A percentile compares a stretch with the other conserved stretches of the same genome.
Conservation (phyloP, 2,888 invertebrate genomes). For the Tuberolachnus salignus region DNA sequence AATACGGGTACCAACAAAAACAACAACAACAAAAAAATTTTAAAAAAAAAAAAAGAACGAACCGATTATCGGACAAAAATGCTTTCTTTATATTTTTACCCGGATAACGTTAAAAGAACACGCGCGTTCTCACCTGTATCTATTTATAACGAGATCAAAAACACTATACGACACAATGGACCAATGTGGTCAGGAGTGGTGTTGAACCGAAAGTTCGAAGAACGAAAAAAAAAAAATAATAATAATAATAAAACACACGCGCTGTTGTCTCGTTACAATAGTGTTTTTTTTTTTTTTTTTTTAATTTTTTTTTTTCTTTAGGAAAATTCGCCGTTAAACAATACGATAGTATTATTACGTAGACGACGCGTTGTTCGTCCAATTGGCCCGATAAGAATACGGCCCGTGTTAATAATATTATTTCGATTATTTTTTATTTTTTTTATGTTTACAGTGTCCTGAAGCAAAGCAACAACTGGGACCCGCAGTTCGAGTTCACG, state of each 20-base stretch:
- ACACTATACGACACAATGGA: neutral
- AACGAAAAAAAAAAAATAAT: neutral
- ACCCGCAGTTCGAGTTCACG: slow-evolving; percentile 82
- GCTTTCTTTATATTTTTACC: no score
- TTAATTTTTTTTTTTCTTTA: neutral
- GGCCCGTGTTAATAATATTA: no score
- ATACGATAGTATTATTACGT: no score
- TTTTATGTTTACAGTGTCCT: slow-evolving; percentile 71
- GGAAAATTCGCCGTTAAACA: slow-evolving; percentile 3
- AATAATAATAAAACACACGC: neutral
- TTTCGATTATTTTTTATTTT: neutral
- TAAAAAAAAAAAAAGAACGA: no score
- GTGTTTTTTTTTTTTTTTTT: neutral
- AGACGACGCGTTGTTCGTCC: no score
- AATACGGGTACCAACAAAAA: neutral
- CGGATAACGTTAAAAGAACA: no score
- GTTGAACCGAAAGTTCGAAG: slow-evolving; percentile 13
- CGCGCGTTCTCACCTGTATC: no score
- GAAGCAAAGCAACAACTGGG: slow-evolving; percentile 79
- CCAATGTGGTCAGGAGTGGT: neutral
- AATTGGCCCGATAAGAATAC: no score
- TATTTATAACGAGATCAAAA: no score
- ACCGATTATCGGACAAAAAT: no score
- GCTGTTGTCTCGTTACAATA: slow-evolving; percentile 2
- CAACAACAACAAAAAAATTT: no score